Base-by-base conservation (phyloP, 2,888 invertebrate genomes). In the Aproaerema taeniolella region DNA sequence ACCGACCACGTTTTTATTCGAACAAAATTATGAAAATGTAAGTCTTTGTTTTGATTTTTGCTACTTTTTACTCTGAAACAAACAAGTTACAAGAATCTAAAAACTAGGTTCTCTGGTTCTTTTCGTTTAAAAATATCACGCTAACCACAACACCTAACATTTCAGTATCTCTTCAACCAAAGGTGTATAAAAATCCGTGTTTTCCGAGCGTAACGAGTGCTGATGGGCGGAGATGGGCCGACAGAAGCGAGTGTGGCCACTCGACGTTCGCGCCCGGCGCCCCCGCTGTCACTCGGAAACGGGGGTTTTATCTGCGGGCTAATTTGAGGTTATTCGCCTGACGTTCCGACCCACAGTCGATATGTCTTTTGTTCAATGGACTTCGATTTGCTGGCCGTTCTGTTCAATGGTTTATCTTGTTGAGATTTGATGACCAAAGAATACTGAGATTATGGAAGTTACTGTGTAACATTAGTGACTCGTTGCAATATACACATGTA, bases 241-340 rank as follows among this genome's bases (percentile, higher is more conserved):
- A 64, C 58, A 59, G 54, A 52, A 55, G 58, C 58, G 53, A 50
- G 53, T 60, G 30, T 51, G 55, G 59, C 62, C 64, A 63, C 69
- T 73, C 58, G 49, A 58, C 58, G 41, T 55, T 51, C 58, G 70
- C 68, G 67, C 62, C n/a, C n/a, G 49, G 58, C 58, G 41, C 55
- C 52, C 58, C 71, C 68, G 67, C 62, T 67, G 73, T 66, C 69
- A 66, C 55, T 50, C 52, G 58, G 58, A 55, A 63, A 67, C 63
- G 60, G 55, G 58, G 58, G 54, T 71, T 74, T 76, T 68, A 70
- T 76, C 72, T 72, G 58, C 56, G 50, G 55, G 59, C 67, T 72
- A 73, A 75, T 77, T 75, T 71, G 70, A 67, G 69, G 70, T 68
- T 62, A 61, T 64, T 63, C 58, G 58, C 58, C 49, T 59, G 55